phyloP scores from a whole-genome alignment of 2,113 vertebrate species.

The Syngnathus scovelli region DNA sequence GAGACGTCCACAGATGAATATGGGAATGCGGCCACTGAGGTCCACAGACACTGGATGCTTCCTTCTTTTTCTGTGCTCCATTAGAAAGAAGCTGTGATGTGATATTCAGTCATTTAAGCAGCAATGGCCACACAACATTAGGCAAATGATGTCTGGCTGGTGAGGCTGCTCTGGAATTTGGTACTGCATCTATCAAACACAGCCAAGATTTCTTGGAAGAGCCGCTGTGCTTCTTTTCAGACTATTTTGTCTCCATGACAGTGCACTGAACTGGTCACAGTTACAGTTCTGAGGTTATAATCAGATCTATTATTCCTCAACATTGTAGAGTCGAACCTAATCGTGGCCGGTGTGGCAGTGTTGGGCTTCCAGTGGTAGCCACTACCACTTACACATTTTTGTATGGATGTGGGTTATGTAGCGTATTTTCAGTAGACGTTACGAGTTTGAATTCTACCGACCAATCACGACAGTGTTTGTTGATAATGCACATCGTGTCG shows the following conservation, averaged over 20 bases:
- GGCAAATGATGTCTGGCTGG: constrained; percentile 66
- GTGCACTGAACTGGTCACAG: background rate
- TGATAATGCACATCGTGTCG: no score
- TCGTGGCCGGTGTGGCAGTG: no score
- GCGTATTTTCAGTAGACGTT: no score
- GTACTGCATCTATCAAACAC: constrained; percentile 58
- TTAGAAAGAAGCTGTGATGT: constrained; percentile 29
- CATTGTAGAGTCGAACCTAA: no score
- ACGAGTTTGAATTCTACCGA: no score
- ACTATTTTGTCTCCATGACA: background rate
- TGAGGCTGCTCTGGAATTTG: constrained; percentile 63
- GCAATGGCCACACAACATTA: constrained; percentile 73
- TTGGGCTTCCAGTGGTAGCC: no score
- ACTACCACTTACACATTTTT: no score
- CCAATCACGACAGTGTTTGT: no score
- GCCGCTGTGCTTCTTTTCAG: background rate
- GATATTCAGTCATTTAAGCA: constrained; percentile 53
- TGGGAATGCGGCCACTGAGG: background rate
- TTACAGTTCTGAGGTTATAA: background rate
- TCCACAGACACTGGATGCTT: background rate
- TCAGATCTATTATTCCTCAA: background rate
- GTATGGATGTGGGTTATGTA: no score
- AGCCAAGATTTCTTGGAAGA: background rate
- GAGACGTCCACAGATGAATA: background rate
- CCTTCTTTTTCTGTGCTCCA: constrained; percentile 7